Evolutionary conservation across 2,888 invertebrate species (phyloP), one percentile per base, ranked within the genome.

Genomic region (Polydrusus pterygomalis): DNA sequence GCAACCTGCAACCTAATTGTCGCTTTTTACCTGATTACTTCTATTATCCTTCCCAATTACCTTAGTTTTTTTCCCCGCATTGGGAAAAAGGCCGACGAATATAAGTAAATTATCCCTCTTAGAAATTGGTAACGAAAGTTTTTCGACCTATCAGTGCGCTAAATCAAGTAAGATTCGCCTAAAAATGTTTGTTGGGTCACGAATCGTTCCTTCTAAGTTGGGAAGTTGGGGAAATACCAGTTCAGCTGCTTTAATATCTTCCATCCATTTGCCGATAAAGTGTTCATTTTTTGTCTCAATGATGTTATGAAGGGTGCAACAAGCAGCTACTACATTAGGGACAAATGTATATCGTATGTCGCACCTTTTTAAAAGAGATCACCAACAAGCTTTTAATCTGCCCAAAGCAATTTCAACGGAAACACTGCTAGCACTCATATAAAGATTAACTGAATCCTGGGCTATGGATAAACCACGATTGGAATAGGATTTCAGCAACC

Each of bases 331-430:
- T 18, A 68, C 43, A 54, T 68, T 13, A 11, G 68, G 68, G 13
- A 56, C 20, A 68, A 68, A 68, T 38, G 11, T 56, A 56, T 68
- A 68, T 56, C 56, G 13, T 17, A 68, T 40, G 17, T 68, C 68
- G 10, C 17, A 56, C 13, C 38, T 30, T 56, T 68, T 68, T 38
- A 54, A 38, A 38, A 56, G 56, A 10, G 38, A 11, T 30, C 68
- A 25, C 68, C 68, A 68, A 18, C 68, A 9, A 18, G 68, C 56
- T 40, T 54, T 56, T 18, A 68, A 30, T 17, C 56, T 18, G 1
- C 56, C 56, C 38, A 68, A 56, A 38, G 68, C 68, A 56, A 40
- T 68, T 54, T 56, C 56, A 20, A 51, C 20, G 8, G n/a, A 20
- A 3, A 34, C 60, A 10, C 60, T 60, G 15, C 60, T 40, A 60